Percentiles rank a stretch among this genome's conserved stretches.
Evolutionary conservation across 2,113 vertebrate genomes (phyloP).

Genomic region (Osmerus eperlanus): DNA sequence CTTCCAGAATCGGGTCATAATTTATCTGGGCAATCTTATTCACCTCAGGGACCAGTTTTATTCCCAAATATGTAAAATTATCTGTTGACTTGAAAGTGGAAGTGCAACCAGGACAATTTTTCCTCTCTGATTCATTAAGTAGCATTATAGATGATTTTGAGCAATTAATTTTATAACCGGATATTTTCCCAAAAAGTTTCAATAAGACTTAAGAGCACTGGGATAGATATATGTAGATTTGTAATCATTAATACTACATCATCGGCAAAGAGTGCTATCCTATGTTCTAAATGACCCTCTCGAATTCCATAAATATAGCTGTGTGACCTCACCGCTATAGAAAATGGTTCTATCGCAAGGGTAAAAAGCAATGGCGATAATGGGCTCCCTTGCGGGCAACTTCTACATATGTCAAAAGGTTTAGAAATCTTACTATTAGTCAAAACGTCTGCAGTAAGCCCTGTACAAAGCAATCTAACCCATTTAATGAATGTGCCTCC

Average conservation of each 20-base stretch:
- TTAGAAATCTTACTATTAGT: neutral
- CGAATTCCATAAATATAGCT: neutral
- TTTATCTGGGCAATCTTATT: too few relatives aligned
- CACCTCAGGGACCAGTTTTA: too few relatives aligned
- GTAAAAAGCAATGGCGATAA: neutral
- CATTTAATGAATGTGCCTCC: neutral
- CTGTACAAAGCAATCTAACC: constrained; percentile 4
- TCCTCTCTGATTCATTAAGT: too few relatives aligned
- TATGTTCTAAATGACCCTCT: neutral
- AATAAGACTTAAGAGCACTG: neutral
- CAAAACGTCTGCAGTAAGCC: neutral
- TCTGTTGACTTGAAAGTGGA: too few relatives aligned
- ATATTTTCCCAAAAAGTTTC: neutral
- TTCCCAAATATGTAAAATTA: too few relatives aligned
- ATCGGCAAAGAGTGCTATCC: neutral
- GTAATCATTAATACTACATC: neutral
- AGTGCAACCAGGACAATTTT: too few relatives aligned
- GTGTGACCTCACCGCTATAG: neutral
- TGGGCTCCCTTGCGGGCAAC: neutral
- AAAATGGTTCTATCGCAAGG: neutral
- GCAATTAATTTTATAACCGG: neutral
- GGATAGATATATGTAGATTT: neutral
- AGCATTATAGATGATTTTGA: neutral
- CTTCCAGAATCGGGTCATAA: too few relatives aligned
- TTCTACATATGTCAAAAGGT: neutral